A percentile compares a stretch with the other conserved stretches of the same genome.
phyloP scores from a whole-genome alignment of 2,797 vertebrate species.

The Thalassophryne amazonica region DNA sequence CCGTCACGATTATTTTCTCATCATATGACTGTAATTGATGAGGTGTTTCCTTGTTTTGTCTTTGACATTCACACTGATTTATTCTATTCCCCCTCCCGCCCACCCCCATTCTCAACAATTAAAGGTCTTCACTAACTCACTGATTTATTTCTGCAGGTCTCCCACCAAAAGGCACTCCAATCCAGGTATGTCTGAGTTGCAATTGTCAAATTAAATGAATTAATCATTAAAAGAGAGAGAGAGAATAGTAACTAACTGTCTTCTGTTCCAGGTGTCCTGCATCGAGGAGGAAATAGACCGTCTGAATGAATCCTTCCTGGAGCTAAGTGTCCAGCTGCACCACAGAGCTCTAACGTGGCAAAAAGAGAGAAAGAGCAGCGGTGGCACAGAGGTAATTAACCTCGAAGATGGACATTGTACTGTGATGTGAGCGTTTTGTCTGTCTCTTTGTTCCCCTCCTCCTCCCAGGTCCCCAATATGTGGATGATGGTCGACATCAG shows the following conservation, averaged over 20 bases:
- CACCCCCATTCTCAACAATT: background rate
- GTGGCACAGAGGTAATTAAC: slow-evolving; percentile 58
- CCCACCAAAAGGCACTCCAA: slow-evolving; percentile 49
- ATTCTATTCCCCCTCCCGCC: background rate
- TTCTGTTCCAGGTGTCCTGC: slow-evolving; percentile 53
- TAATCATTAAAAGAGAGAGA: too few relatives aligned
- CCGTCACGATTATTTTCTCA: background rate
- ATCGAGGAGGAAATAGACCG: slow-evolving; percentile 78
- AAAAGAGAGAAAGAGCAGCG: slow-evolving; percentile 20
- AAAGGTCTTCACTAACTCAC: background rate
- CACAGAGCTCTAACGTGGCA: slow-evolving; percentile 45
- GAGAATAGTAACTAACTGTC: too few relatives aligned
- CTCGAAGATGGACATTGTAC: slow-evolving; percentile 2
- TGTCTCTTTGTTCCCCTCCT: too few relatives aligned
- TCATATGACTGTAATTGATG: background rate
- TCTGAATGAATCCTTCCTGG: slow-evolving; percentile 80
- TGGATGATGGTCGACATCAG: too few relatives aligned
- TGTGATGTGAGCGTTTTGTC: too few relatives aligned
- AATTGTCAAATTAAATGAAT: background rate
- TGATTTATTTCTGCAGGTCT: slow-evolving; percentile 35
- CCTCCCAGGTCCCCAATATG: too few relatives aligned
- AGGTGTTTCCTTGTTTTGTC: background rate
- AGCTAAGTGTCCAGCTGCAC: slow-evolving; percentile 73
- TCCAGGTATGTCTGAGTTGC: slow-evolving; percentile 42
- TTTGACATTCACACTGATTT: background rate